Evolutionary conservation across 2,797 vertebrate species (phyloP).

Genomic region (Myotis planiceps): DNA sequence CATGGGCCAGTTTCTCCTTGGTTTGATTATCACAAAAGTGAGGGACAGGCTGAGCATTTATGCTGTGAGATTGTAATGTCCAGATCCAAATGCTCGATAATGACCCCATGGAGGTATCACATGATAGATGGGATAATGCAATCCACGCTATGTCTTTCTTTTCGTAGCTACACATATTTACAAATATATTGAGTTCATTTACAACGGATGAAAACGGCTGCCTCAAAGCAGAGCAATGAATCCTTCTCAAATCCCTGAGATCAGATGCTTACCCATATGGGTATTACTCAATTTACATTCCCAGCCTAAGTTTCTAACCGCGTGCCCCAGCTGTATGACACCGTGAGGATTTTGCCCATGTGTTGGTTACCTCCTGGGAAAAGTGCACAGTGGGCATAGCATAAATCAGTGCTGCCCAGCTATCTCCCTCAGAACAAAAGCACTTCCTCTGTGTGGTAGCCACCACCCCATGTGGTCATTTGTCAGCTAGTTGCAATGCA

Average conservation of each 20-base stretch:
- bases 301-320: background rate
- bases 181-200: conserved; percentile 18
- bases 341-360: background rate
- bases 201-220: background rate
- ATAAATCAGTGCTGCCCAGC: background rate
- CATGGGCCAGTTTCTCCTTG: background rate
- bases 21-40: background rate
- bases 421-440: background rate
- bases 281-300: conserved; percentile 23
- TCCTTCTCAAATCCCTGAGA: background rate
- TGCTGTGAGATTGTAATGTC: background rate
- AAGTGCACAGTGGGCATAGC: background rate
- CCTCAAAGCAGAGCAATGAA: background rate
- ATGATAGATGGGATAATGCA: background rate
- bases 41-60: background rate
- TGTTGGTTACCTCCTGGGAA: conserved; percentile 7
- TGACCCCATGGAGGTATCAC: background rate
- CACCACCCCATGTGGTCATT: conserved; percentile 54
- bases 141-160: background rate
- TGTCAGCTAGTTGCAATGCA: conserved; percentile 65
- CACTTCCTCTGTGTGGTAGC: background rate
- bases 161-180: conserved; percentile 2
- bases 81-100: background rate
- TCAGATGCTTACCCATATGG: background rate
- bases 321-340: background rate